Evolutionary conservation across 2,888 invertebrate genomes (phyloP).

Genomic region (Heliconius aoede): DNA sequence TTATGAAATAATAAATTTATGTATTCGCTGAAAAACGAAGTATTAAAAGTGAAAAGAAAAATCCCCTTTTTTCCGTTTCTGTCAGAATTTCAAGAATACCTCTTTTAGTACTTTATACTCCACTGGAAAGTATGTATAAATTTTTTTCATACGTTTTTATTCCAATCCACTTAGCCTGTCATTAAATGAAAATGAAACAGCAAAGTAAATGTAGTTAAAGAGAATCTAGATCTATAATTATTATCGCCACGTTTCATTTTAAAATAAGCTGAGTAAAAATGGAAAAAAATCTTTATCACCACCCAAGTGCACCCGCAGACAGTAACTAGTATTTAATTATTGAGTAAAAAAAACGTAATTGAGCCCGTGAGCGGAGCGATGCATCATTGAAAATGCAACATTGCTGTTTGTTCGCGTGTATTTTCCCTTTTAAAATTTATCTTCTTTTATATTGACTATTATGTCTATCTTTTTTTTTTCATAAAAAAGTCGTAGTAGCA

Average conservation of each 20-base stretch:
- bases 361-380: slow-evolving; percentile 48
- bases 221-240: slow-evolving; percentile 16
- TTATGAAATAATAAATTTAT: no score
- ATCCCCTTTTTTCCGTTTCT: fast-evolving
- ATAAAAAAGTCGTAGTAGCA: neutral
- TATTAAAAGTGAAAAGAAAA: no score
- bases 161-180: neutral
- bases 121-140: no score
- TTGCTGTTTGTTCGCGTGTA: slow-evolving; percentile 12
- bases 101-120: no score
- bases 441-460: slow-evolving; percentile 8
- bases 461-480: slow-evolving; percentile 4
- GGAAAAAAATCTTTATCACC: slow-evolving; percentile 24
- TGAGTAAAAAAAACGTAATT: slow-evolving; percentile 50
- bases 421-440: slow-evolving; percentile 20
- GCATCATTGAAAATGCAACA: slow-evolving; percentile 42
- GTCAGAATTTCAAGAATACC: no score
- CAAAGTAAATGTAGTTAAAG: slow-evolving; percentile 4
- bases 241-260: slow-evolving; percentile 13
- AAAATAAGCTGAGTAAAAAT: slow-evolving; percentile 9
- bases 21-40: no score
- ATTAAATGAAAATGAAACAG: slow-evolving; percentile 14
- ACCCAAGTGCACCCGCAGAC: slow-evolving; percentile 26
- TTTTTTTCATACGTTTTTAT: neutral
- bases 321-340: slow-evolving; percentile 24